These are phyloP conservation scores for Falco novaeseelandiae DNA, from an alignment of 2,797 vertebrate species.

Conservation along the genomic window DNA sequence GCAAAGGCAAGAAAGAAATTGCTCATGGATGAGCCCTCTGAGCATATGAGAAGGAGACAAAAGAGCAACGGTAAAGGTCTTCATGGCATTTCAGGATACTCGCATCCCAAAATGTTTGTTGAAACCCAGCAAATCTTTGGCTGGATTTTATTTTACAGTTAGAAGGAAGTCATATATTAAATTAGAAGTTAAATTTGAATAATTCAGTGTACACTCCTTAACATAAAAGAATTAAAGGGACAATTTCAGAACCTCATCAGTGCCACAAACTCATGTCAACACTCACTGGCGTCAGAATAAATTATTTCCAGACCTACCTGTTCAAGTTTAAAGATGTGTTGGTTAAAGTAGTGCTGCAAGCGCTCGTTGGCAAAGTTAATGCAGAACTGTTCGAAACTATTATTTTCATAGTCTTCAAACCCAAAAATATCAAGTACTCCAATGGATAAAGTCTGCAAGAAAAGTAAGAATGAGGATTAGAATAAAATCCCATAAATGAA, in stretches of 20 bases:
- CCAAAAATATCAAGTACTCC: conserved; percentile 98
- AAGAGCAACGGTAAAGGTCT: not conserved
- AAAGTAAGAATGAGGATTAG: not conserved
- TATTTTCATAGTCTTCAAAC: conserved; percentile 98
- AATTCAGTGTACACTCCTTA: not conserved
- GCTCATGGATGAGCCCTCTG: not conserved
- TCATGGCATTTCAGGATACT: not conserved
- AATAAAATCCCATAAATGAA: not conserved
- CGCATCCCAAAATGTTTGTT: not conserved
- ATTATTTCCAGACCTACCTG: conserved; percentile 80
- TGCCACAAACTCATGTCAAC: not conserved
- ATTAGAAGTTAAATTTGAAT: not conserved
- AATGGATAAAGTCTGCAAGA: conserved; percentile 91
- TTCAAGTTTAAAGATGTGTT: conserved; percentile 97
- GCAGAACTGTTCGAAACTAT: conserved; percentile 99
- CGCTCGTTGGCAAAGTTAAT: conserved; percentile 99
- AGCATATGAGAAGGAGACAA: not conserved
- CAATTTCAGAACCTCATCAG: not conserved
- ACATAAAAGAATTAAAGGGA: not conserved
- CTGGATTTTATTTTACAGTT: not conserved
- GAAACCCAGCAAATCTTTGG: not conserved
- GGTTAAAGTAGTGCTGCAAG: conserved; percentile 98
- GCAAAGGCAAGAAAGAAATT: not conserved
- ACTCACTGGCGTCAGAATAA: not conserved
- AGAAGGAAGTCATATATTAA: rapidly evolving